These are phyloP conservation scores for Malaclemys terrapin DNA, from an alignment of 2,113 vertebrate genomes.

Conservation along the genomic window DNA sequence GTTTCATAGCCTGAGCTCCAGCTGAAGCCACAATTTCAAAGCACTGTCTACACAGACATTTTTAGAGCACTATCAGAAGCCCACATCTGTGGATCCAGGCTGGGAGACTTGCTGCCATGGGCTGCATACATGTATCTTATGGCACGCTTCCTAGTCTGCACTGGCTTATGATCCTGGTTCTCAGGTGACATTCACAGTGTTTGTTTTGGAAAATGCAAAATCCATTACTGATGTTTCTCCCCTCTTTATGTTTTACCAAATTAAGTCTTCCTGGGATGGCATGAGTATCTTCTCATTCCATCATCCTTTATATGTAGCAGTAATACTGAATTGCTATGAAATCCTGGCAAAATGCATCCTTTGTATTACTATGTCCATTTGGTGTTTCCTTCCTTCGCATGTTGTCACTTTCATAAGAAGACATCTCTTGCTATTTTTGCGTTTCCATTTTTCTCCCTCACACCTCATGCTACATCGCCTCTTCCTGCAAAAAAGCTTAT, in stretches of 20 bases:
- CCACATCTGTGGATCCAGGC: neutral
- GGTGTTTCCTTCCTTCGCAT: neutral
- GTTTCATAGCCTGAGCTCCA: neutral
- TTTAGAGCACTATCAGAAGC: neutral
- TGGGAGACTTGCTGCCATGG: neutral
- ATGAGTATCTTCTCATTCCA: neutral
- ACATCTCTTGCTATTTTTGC: neutral
- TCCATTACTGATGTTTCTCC: neutral
- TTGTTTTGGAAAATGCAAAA: neutral
- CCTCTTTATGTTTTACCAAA: neutral
- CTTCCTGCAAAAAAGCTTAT: neutral
- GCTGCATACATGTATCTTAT: neutral
- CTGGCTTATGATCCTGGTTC: neutral
- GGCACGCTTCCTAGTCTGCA: neutral
- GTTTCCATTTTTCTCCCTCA: neutral
- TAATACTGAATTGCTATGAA: neutral
- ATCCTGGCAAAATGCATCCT: neutral
- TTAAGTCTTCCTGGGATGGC: neutral
- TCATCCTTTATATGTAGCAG: neutral
- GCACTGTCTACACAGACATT: neutral
- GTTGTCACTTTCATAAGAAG: neutral
- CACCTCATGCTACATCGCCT: neutral
- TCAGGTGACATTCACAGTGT: neutral
- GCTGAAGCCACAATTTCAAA: neutral
- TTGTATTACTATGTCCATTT: neutral